Base-by-base conservation (phyloP, 2,888 invertebrate genomes). In the Elmis aenea region DNA sequence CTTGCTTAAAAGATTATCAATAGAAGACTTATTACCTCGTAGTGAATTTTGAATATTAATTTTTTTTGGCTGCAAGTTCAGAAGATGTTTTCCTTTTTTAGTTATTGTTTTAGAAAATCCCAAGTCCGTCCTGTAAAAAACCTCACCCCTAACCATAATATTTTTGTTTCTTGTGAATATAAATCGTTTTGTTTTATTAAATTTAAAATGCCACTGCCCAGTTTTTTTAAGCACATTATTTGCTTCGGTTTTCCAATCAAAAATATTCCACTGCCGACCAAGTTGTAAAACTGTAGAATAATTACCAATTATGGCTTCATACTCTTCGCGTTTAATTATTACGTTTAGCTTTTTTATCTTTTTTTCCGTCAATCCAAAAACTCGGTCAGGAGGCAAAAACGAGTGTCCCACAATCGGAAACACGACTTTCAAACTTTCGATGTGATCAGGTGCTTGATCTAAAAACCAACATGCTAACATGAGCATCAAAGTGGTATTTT, bases 391-490 rank as follows among this genome's bases (percentile, higher is more conserved):
- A 4, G 54, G 54, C 25, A 57, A 44, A 36, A 50, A 58, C 16
- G 50, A 57, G 40, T 58, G 55, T 3, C 55, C 55, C 5, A 46
- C 35, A 8, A 57, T 36, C 6, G 53, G 52, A 41, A 55, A 52
- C 27, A 55, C 42, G 10, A 55, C 23, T 45, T 57, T 44, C 4
- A 51, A 27, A 11, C 10, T 34, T 33, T 50, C 41, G 9, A 57
- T 33, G 27, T 40, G 29, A 21, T 8, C 13, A 22, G 48, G 44
- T 26, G 55, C 46, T 30, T 26, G 24, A 18, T 30, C 10, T 13
- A n/a, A n/a, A n/a, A 38, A 10, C 50, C 53, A 55, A 29, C 34
- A 38, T 26, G 33, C 28, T 14, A 36, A 44, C 52, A 57, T 55
- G 22, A 38, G 46, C 21, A 51, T 26, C 38, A 55, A 38, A 11